phyloP scores from a whole-genome alignment of 2,113 vertebrate genomes.

The Mastomys natalensis region DNA sequence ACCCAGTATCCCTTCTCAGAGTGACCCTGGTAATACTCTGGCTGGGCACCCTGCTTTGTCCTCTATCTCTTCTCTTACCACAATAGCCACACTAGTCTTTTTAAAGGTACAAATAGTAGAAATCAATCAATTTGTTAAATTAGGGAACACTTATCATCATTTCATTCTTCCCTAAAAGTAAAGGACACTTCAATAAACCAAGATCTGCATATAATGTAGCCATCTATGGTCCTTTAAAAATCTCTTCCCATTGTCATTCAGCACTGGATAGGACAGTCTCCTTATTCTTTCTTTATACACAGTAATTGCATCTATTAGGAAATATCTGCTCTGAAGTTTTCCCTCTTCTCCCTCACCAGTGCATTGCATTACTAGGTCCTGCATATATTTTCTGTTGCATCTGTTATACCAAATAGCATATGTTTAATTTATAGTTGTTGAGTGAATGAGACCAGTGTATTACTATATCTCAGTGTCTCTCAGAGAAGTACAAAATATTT shows the following conservation, averaged over 20 bases:
- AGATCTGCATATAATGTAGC: neutral
- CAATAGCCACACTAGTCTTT: neutral
- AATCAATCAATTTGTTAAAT: neutral
- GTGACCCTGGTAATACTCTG: neutral
- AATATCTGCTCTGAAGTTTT: neutral
- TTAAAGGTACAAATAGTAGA: neutral
- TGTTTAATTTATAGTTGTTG: conserved; percentile 36
- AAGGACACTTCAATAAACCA: fast-evolving
- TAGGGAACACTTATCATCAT: no score
- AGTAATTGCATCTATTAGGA: fast-evolving
- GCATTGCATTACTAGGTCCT: neutral
- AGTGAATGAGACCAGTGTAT: neutral
- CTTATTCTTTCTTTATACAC: neutral
- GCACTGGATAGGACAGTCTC: fast-evolving
- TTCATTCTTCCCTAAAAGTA: neutral
- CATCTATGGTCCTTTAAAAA: neutral
- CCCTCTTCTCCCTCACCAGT: fast-evolving
- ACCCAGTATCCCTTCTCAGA: neutral
- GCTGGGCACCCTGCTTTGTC: neutral
- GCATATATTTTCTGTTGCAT: neutral
- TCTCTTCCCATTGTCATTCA: neutral
- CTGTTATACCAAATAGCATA: neutral
- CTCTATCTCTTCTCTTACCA: neutral
- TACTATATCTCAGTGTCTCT: neutral
- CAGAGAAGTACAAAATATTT: neutral